These are phyloP conservation scores for Canis aureus DNA, from an alignment of 2,113 vertebrate species.

Conservation along the genomic window DNA sequence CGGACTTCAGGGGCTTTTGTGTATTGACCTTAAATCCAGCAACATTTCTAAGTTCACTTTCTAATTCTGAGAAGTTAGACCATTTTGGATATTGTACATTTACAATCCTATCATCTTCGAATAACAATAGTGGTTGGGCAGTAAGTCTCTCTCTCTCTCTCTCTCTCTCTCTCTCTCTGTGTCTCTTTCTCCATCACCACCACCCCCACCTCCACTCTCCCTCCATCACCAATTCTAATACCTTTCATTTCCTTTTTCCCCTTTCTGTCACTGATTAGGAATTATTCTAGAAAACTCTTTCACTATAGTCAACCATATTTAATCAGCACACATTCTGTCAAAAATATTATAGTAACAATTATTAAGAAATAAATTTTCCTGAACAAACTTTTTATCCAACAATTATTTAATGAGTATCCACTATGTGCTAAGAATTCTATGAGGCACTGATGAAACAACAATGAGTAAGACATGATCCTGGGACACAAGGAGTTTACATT, in stretches of 20 bases:
- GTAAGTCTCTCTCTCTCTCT: background rate
- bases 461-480: background rate
- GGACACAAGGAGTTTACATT: background rate
- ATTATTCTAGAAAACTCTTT: background rate
- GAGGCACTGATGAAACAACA: background rate
- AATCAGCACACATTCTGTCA: background rate
- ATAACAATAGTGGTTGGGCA: background rate
- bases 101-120: background rate
- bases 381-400: background rate
- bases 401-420: background rate
- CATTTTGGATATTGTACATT: background rate
- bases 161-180: background rate
- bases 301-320: background rate
- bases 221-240: background rate
- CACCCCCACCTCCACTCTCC: background rate
- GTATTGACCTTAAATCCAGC: background rate
- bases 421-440: background rate
- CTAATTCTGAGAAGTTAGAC: background rate
- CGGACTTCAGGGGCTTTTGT: background rate
- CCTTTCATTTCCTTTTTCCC: background rate
- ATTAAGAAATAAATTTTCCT: background rate
- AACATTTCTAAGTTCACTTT: background rate
- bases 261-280: background rate
- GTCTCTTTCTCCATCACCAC: background rate
- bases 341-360: background rate